These are phyloP conservation scores for Mixornis gularis DNA, from an alignment of 2,113 vertebrate species.

Conservation along the genomic window DNA sequence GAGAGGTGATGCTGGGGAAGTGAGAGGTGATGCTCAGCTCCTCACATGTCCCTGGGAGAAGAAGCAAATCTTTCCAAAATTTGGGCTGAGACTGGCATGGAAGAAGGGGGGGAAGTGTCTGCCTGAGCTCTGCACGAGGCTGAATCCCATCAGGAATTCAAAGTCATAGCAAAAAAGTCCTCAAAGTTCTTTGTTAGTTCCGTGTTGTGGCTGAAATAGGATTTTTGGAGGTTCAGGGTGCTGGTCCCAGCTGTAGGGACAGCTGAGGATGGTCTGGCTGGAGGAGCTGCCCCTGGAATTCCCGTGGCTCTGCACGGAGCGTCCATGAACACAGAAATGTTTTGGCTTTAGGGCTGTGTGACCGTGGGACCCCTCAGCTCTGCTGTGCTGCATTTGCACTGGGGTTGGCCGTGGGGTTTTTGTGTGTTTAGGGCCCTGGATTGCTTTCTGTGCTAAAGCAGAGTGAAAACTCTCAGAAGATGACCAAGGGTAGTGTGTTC, in stretches of 20 bases:
- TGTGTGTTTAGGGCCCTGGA: not conserved
- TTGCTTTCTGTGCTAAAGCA: not conserved
- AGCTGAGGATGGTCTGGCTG: not conserved
- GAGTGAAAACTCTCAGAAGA: not conserved
- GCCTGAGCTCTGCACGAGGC: not conserved
- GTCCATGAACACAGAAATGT: not conserved
- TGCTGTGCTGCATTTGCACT: not conserved
- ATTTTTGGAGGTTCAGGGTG: not conserved
- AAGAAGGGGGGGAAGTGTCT: rapidly evolving
- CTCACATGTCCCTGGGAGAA: rapidly evolving
- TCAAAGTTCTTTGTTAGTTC: not conserved
- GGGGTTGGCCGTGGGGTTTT: rapidly evolving
- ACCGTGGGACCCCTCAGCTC: not conserved
- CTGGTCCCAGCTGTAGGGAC: not conserved
- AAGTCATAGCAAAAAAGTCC: not conserved
- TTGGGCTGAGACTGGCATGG: rapidly evolving
- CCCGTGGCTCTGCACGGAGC: rapidly evolving
- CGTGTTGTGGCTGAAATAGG: not conserved
- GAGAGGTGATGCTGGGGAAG: not conserved
- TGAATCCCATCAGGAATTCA: not conserved
- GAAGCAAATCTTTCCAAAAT: not conserved
- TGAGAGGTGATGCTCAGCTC: not conserved
- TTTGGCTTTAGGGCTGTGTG: rapidly evolving
- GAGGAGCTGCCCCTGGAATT: not conserved
- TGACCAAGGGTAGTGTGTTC: no score